These are phyloP conservation scores for Carollia perspicillata DNA, from an alignment of 2,113 vertebrate species.

Conservation along the genomic window DNA sequence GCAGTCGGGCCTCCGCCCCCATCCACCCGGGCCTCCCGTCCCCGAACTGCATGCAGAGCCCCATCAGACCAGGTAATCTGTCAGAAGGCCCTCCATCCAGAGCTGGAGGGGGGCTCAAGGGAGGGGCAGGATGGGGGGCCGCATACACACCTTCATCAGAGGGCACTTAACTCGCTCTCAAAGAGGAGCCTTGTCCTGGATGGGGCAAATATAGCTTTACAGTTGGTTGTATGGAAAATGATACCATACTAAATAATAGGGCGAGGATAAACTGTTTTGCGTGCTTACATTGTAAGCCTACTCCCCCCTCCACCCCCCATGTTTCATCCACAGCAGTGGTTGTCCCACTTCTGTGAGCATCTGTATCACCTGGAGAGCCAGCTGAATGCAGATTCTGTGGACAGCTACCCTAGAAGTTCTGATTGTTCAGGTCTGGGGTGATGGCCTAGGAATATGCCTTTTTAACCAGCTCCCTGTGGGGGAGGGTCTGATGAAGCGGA, in stretches of 20 bases:
- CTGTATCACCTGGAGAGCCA: neutral
- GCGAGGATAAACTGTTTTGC: neutral
- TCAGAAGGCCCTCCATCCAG: neutral
- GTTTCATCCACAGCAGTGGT: neutral
- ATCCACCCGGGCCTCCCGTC: conserved; percentile 86
- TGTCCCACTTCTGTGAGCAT: neutral
- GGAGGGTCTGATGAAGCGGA: neutral
- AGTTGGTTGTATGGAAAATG: neutral
- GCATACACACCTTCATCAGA: neutral
- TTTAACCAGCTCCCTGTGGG: neutral
- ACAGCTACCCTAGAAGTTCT: neutral
- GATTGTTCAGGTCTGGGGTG: neutral
- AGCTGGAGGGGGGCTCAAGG: neutral
- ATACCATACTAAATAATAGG: neutral
- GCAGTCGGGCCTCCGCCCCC: conserved; percentile 90
- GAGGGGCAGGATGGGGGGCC: neutral
- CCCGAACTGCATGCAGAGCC: conserved; percentile 91
- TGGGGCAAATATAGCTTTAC: no score
- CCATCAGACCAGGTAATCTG: conserved; percentile 90
- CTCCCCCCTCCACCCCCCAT: neutral
- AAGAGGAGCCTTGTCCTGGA: neutral
- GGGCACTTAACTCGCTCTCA: no score
- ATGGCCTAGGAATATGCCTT: neutral
- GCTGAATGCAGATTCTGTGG: neutral
- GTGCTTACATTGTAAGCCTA: neutral